Base-by-base conservation (phyloP, 2,113 vertebrate genomes). In the Aphelocoma coerulescens region DNA sequence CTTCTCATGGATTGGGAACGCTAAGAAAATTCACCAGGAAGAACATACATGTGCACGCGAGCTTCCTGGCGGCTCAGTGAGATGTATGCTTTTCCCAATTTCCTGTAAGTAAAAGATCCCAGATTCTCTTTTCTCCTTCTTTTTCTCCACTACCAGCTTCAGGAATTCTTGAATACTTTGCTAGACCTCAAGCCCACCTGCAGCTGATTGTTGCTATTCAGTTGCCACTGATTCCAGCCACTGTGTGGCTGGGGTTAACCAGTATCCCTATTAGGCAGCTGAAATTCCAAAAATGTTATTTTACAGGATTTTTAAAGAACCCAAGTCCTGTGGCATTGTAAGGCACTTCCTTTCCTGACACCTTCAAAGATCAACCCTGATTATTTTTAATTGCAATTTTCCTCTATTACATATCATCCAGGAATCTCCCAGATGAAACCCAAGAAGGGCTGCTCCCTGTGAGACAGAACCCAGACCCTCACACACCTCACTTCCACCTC, bases 11-110 rank as follows among this genome's bases (percentile, higher is more conserved):
- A 67, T 3, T 75, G 16, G 37, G 75, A 88, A 58, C 0, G 5
- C 5, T 27, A 43, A 27, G 69, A 52, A 57, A 51, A 61, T 4
- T 69, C 44, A 68, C 21, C n/a, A 92, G 62, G 37, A 87, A 57
- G 41, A 75, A 23, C 11, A 7, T 4, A 7, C 1, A 10, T 4
- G 20, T 33, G 12, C 39, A 7, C 10, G 18, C 1, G 2, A 69
- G 66, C 19, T 54, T 63, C 39, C 63, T 65, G 49, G 46, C 32
- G 71, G 39, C 74, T 43, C 61, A 43, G 46, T 3, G 11, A 76
- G n/a, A 66, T 3, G 4, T 9, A 39, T 20, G 18, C 14, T 81
- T 80, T 55, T 32, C 65, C 69, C 24, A 24, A 3, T 58, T 52
- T 30, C 41, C 55, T 66, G 2, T 18, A 43, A 44, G 13, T 41